Evolutionary conservation across 1,140 invertebrate genomes (phyloP).

Genomic region (Penaeus japonicus): DNA sequence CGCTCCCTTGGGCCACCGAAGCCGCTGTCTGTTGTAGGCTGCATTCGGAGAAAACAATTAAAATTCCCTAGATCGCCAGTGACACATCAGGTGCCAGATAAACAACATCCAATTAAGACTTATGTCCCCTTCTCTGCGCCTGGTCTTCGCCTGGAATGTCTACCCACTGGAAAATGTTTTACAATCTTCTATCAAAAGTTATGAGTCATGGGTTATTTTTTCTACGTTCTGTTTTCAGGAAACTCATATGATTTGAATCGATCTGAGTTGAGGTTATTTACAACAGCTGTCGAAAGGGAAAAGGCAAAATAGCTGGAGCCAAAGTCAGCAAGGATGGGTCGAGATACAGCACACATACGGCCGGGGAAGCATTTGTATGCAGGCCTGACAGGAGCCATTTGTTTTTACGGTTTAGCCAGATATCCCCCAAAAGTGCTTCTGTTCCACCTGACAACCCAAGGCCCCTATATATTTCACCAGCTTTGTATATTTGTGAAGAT

Average conservation of each 20-base stretch:
- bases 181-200: not conserved
- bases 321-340: conserved; percentile 22
- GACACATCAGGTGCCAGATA: conserved; percentile 55
- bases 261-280: no score
- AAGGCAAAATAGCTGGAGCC: no score
- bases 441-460: conserved; percentile 15
- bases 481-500: no score
- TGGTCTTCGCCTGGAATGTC: not conserved
- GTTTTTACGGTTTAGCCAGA: conserved; percentile 50
- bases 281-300: no score
- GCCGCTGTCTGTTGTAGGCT: conserved; percentile 36
- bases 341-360: conserved; percentile 16
- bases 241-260: no score
- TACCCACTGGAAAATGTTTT: not conserved
- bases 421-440: conserved; percentile 51
- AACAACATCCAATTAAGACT: conserved; percentile 50
- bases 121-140: not conserved
- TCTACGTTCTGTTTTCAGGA: no score
- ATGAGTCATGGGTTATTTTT: no score
- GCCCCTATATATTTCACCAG: no score
- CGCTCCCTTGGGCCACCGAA: not conserved
- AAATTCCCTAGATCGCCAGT: conserved; percentile 51
- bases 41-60: conserved; percentile 55
- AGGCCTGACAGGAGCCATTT: conserved; percentile 52
- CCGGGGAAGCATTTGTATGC: conserved; percentile 50